A percentile compares a stretch with the other conserved stretches of the same genome.
Conservation (phyloP, 2,888 invertebrate species). For the Dryocosmus kuriphilus region DNA sequence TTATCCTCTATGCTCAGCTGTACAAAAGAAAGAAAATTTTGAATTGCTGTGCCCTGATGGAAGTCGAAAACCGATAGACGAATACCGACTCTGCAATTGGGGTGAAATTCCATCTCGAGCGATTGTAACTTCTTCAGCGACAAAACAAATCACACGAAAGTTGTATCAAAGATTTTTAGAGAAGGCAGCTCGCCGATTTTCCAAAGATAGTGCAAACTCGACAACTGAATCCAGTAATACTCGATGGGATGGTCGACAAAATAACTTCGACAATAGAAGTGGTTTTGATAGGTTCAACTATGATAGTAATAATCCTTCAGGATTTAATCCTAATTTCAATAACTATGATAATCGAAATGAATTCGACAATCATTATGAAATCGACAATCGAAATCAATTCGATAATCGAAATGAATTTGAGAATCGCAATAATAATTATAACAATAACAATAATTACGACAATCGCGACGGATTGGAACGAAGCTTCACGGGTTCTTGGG, state of each 20-base stretch:
- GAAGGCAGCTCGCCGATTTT: constrained; percentile 78
- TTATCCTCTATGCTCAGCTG: constrained; percentile 32
- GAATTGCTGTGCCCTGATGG: constrained; percentile 92
- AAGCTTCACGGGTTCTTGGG: constrained; percentile 51
- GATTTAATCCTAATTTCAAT: constrained; percentile 32
- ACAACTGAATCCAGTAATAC: constrained; percentile 58
- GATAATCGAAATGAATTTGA: constrained; percentile 38
- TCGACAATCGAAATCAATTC: constrained; percentile 40
- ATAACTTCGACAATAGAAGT: constrained; percentile 41
- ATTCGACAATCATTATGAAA: too few relatives aligned
- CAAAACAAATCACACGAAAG: constrained; percentile 79
- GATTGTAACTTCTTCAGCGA: constrained; percentile 91
- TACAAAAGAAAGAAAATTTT: constrained; percentile 84
- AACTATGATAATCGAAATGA: constrained; percentile 43
- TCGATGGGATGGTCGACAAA: constrained; percentile 52
- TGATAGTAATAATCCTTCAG: constrained; percentile 40
- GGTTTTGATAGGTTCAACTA: constrained; percentile 21
- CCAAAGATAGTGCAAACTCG: constrained; percentile 43
- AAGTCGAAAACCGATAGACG: constrained; percentile 82
- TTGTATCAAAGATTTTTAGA: constrained; percentile 84
- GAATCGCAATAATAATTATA: constrained; percentile 54
- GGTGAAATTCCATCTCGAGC: constrained; percentile 91
- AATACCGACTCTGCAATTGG: constrained; percentile 90
- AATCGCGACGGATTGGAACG: constrained; percentile 48
- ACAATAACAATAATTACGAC: constrained; percentile 28